phyloP scores from a whole-genome alignment of 2,888 invertebrate genomes.

The Periphyllus acericola region DNA sequence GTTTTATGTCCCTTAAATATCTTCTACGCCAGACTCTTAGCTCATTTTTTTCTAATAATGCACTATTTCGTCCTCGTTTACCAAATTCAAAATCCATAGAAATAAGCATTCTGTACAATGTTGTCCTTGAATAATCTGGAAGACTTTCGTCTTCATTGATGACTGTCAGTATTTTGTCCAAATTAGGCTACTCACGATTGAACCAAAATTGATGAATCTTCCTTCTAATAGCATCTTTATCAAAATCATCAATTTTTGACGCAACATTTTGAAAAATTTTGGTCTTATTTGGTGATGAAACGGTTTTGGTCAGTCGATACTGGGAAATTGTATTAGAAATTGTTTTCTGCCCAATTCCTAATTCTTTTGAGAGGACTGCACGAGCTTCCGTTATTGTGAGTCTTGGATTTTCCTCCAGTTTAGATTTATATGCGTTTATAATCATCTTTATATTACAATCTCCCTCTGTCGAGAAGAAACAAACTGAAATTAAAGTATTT shows the following conservation, averaged over 20 bases:
- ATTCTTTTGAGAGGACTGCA: not conserved
- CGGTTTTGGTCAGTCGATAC: constrained; percentile 28
- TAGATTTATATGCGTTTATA: constrained; percentile 4
- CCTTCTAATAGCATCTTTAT: constrained; percentile 27
- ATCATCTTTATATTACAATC: too few relatives aligned
- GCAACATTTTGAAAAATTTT: constrained; percentile 17
- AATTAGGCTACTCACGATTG: constrained; percentile 13
- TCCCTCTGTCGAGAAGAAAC: not conserved
- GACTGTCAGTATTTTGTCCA: not conserved
- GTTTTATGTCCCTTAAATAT: constrained; percentile 19
- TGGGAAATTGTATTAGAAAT: constrained; percentile 8
- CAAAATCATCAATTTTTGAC: constrained; percentile 23
- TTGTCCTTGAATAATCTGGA: not conserved
- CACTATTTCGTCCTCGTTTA: constrained; percentile 17
- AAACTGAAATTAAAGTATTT: constrained; percentile 37
- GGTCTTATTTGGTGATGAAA: constrained; percentile 7
- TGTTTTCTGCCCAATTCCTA: constrained; percentile 12
- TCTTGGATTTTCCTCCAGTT: not conserved
- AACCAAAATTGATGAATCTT: constrained; percentile 1
- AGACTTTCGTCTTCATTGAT: not conserved
- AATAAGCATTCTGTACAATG: not conserved
- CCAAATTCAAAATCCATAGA: not conserved
- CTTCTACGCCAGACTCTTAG: constrained; percentile 4
- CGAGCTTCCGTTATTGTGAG: not conserved
- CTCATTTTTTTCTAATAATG: constrained; percentile 26